Evolutionary conservation across 2,113 vertebrate genomes (phyloP).

Genomic region (Zeus faber): DNA sequence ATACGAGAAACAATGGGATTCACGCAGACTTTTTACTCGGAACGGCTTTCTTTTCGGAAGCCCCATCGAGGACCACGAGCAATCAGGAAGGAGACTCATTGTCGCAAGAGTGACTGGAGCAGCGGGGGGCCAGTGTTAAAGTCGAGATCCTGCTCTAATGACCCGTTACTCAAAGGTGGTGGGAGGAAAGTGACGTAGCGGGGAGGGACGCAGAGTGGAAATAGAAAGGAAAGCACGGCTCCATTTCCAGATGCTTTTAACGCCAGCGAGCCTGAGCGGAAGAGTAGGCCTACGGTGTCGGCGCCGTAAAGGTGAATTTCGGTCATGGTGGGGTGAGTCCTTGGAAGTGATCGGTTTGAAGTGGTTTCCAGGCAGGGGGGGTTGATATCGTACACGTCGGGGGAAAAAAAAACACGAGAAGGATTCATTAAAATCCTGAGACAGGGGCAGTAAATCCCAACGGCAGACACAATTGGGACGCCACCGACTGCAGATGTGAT

Average conservation of each 20-base stretch:
- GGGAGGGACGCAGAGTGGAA: conserved; percentile 13
- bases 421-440: neutral
- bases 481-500: conserved; percentile 1
- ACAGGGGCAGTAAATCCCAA: neutral
- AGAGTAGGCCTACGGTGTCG: too few species aligned
- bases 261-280: too few species aligned
- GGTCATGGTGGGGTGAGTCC: too few species aligned
- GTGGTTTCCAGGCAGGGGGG: neutral
- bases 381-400: neutral
- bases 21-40: neutral
- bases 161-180: neutral
- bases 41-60: neutral
- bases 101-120: conserved; percentile 17
- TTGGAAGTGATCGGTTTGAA: conserved; percentile 6
- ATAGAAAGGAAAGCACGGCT: conserved; percentile 32
- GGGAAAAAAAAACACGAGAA: neutral
- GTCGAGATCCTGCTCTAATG: conserved; percentile 23
- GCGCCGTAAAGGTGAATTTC: too few species aligned
- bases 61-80: neutral
- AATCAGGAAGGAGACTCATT: too few species aligned
- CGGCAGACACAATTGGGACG: neutral
- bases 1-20: too few species aligned
- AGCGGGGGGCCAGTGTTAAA: conserved; percentile 20
- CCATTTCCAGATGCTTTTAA: conserved; percentile 18
- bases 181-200: neutral